Evolutionary conservation across 2,797 vertebrate species (phyloP).

Genomic region (Arrhamphus sclerolepis): DNA sequence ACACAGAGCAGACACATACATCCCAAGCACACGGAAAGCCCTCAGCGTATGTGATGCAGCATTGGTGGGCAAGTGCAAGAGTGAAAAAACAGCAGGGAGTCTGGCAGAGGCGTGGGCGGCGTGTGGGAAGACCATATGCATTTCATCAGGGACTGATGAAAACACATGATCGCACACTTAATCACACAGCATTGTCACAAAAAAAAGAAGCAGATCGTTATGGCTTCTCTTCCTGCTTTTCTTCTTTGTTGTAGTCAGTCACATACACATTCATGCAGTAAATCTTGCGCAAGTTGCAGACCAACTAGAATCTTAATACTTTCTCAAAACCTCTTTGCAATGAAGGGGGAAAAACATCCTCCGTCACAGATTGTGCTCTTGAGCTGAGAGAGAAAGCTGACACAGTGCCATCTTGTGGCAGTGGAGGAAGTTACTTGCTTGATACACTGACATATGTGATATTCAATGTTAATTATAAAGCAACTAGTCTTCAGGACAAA

Average conservation of each 20-base stretch:
- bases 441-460: slow-evolving; percentile 9
- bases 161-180: slow-evolving; percentile 43
- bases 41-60: slow-evolving; percentile 50
- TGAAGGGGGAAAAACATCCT: slow-evolving; percentile 4
- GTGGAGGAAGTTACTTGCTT: background rate
- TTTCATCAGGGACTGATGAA: slow-evolving; percentile 66
- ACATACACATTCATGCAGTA: slow-evolving; percentile 21
- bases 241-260: slow-evolving; percentile 1
- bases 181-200: slow-evolving; percentile 50
- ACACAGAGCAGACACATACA: slow-evolving; percentile 15
- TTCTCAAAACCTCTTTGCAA: slow-evolving; percentile 63
- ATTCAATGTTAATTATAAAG: background rate
- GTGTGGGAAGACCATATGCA: slow-evolving; percentile 76
- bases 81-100: slow-evolving; percentile 68
- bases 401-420: slow-evolving; percentile 85
- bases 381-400: slow-evolving; percentile 61
- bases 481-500: slow-evolving; percentile 4
- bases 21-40: slow-evolving; percentile 29
- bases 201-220: slow-evolving; percentile 4
- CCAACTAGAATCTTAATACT: slow-evolving; percentile 72
- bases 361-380: slow-evolving; percentile 19
- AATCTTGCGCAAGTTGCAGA: slow-evolving; percentile 56
- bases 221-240: slow-evolving; percentile 7
- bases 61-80: slow-evolving; percentile 57
- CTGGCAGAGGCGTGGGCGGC: slow-evolving; percentile 69